phyloP scores from a whole-genome alignment of 2,113 vertebrate genomes.

The Gulo gulo region DNA sequence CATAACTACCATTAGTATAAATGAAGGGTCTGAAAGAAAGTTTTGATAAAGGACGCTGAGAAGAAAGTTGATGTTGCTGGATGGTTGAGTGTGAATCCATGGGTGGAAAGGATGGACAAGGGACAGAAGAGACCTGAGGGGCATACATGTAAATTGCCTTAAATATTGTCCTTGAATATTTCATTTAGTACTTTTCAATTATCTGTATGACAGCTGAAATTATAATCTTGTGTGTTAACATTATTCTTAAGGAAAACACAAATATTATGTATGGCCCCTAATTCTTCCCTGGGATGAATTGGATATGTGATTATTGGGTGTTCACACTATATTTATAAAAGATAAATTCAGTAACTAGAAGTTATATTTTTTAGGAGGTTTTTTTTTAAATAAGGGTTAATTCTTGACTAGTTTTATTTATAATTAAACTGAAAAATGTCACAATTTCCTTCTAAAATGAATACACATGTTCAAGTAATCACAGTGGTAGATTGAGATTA shows the following conservation, averaged over 20 bases:
- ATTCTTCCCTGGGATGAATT: background rate
- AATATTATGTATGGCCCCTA: background rate
- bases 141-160: background rate
- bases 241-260: background rate
- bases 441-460: background rate
- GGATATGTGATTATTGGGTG: background rate
- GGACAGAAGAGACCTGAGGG: background rate
- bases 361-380: background rate
- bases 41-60: background rate
- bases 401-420: background rate
- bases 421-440: background rate
- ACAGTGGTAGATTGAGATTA: background rate
- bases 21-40: background rate
- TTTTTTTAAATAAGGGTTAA: background rate
- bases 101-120: background rate
- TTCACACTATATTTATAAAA: background rate
- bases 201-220: background rate
- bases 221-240: background rate
- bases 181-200: background rate
- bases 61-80: background rate
- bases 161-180: background rate
- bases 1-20: background rate
- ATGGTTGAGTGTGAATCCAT: background rate
- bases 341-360: background rate
- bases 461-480: background rate